Conservation (phyloP, 2,113 vertebrate species). For the Pionites leucogaster region DNA sequence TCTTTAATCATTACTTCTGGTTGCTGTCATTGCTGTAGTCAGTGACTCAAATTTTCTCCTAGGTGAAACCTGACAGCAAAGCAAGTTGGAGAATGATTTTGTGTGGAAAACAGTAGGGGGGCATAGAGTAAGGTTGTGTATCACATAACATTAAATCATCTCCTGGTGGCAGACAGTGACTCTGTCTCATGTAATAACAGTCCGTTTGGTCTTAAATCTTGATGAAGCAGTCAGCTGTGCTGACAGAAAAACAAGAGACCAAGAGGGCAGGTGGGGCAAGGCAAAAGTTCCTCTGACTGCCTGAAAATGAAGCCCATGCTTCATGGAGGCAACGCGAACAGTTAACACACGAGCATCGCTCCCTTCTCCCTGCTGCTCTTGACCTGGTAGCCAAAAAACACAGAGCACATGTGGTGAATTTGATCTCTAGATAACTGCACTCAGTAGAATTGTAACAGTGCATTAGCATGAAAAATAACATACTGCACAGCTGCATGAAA, state of each 20-base stretch:
- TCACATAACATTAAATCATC: slow-evolving; percentile 68
- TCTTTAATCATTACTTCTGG: slow-evolving; percentile 54
- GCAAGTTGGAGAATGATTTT: slow-evolving; percentile 43
- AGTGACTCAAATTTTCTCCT: slow-evolving; percentile 43
- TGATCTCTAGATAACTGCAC: slow-evolving; percentile 49
- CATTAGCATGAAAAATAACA: slow-evolving; percentile 60
- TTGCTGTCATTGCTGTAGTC: slow-evolving; percentile 38
- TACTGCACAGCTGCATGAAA: slow-evolving; percentile 53
- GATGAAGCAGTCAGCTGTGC: slow-evolving; percentile 38
- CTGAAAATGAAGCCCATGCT: slow-evolving; percentile 20
- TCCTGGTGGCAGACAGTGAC: slow-evolving; percentile 65
- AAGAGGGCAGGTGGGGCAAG: slow-evolving; percentile 31
- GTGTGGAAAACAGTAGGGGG: slow-evolving; percentile 49
- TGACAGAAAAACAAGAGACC: slow-evolving; percentile 27
- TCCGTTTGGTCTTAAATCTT: slow-evolving; percentile 38
- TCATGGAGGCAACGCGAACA: background rate
- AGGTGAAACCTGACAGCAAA: slow-evolving; percentile 56
- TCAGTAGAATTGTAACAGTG: slow-evolving; percentile 52
- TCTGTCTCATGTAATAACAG: slow-evolving; percentile 61
- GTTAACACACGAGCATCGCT: background rate
- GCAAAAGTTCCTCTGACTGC: background rate
- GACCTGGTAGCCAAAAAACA: slow-evolving; percentile 67
- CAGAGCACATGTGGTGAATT: slow-evolving; percentile 49
- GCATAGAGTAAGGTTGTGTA: slow-evolving; percentile 52
- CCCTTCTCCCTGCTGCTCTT: slow-evolving; percentile 35